Evolutionary conservation across 2,888 invertebrate species (phyloP), one percentile per base, ranked within the genome.

Genomic region (Dicroscelio sp.): DNA sequence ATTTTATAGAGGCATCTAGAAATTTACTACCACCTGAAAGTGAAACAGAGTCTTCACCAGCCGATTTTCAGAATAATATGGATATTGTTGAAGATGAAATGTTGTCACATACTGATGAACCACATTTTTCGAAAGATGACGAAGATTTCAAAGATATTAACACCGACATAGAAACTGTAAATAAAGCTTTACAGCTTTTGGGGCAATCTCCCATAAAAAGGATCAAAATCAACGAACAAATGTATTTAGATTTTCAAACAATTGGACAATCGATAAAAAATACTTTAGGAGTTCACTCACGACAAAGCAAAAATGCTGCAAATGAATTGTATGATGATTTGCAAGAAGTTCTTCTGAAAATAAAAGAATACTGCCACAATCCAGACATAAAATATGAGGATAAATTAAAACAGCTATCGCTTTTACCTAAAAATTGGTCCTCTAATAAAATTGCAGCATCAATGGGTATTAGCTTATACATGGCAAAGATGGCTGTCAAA

Each of bases 401-500:
- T 12, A 80, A 82, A 25, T 8, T 82, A 23, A 69, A 82, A 71
- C 35, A 30, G 33, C 23, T 84, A 12, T 17, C 75, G 0, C 35
- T 84, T 20, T 65, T 84, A 35, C 73, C 63, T 52, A 63, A 73
- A 4, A 63, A 65, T 20, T 84, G 75, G 84, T 63, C 52, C 2
- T 65, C 63, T n/a, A 52, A 60, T 48, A 82, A 84, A 75, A 84
- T 75, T 23, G n/a, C 84, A 75, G 73, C 84, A 43, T 20, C 33
- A n/a, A 84, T 84, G 75, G n/a, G 35, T 1, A 55, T 84, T 65
- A 84, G 33, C 65, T 75, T 84, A 10, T 76, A 84, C 27, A 84
- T 65, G 65, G 52, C 75, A 55, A 84, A 84, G 55, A 27, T 84
- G 52, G 58, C 60, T 31, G n/a, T 58, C 2, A 82, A 35, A 69